Evolutionary conservation across 2,888 invertebrate species (phyloP).

Genomic region (Eupithecia centaureata): DNA sequence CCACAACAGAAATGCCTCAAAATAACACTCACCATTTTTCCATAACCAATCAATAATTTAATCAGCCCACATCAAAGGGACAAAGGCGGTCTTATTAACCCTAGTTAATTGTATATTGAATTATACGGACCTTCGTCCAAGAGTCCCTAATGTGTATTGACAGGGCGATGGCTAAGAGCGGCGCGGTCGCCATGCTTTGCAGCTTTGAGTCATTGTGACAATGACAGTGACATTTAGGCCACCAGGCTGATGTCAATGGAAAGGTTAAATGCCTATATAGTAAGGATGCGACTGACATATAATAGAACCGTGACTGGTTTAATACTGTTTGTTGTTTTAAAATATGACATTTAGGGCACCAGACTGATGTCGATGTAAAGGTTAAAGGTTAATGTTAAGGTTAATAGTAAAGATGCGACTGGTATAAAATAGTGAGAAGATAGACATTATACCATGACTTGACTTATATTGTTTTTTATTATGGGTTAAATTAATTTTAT

Average conservation of each 20-base stretch:
- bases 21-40: conserved; percentile 8
- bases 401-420: too few relatives aligned
- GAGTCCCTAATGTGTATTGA: conserved; percentile 45
- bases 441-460: too few relatives aligned
- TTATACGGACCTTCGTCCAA: conserved; percentile 51
- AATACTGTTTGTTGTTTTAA: too few relatives aligned
- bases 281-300: too few relatives aligned
- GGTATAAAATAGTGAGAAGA: too few relatives aligned
- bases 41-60: conserved; percentile 22
- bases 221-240: neutral
- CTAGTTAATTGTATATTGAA: conserved; percentile 53
- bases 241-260: neutral
- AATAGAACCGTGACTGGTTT: too few relatives aligned
- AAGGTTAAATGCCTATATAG: neutral
- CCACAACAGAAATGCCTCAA: neutral
- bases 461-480: too few relatives aligned
- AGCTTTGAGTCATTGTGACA: neutral
- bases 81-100: conserved; percentile 46
- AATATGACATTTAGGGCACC: too few relatives aligned
- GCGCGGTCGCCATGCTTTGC: conserved; percentile 17
- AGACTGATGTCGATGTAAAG: too few relatives aligned
- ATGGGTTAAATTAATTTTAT: too few relatives aligned
- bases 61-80: conserved; percentile 31
- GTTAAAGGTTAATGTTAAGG: too few relatives aligned
- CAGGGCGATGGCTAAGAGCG: conserved; percentile 39